Percentiles rank a stretch among this genome's conserved stretches.
Conservation (phyloP, 2,797 vertebrate genomes). For the Carcharodon carcharias region DNA sequence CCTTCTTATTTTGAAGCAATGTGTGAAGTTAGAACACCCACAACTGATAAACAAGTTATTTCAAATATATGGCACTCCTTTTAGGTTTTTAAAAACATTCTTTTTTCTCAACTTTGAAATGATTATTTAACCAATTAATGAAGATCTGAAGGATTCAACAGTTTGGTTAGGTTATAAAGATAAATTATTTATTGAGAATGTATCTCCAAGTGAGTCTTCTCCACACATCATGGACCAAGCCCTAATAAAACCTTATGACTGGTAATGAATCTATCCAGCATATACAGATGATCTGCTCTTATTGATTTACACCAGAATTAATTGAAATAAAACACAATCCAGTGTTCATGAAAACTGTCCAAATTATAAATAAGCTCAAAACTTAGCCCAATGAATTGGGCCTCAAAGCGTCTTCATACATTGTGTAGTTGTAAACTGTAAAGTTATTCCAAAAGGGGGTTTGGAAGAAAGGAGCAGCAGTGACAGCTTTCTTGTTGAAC, state of each 20-base stretch:
- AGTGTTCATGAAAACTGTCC: neutral
- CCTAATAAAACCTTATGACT: neutral
- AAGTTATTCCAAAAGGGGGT: neutral
- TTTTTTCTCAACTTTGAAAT: neutral
- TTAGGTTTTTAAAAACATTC: neutral
- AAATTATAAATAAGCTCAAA: neutral
- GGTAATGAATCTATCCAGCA: neutral
- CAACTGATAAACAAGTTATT: neutral
- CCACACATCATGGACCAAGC: neutral
- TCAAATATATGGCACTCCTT: neutral
- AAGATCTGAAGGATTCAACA: neutral
- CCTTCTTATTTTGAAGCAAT: neutral
- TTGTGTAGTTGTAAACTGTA: neutral
- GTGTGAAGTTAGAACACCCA: neutral
- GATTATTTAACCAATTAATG: slow-evolving; percentile 1
- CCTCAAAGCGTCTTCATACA: neutral
- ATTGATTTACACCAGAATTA: neutral
- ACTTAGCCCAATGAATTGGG: too few species aligned
- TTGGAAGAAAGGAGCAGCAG: neutral
- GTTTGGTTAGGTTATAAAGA: neutral
- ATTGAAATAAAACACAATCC: neutral
- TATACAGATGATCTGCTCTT: neutral
- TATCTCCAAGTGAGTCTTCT: slow-evolving; percentile 2
- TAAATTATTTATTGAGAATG: neutral
- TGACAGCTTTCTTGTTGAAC: neutral